A percentile compares a stretch with the other conserved stretches of the same genome.
Evolutionary conservation across 2,888 invertebrate genomes (phyloP).

Genomic region (Mythimna impura): DNA sequence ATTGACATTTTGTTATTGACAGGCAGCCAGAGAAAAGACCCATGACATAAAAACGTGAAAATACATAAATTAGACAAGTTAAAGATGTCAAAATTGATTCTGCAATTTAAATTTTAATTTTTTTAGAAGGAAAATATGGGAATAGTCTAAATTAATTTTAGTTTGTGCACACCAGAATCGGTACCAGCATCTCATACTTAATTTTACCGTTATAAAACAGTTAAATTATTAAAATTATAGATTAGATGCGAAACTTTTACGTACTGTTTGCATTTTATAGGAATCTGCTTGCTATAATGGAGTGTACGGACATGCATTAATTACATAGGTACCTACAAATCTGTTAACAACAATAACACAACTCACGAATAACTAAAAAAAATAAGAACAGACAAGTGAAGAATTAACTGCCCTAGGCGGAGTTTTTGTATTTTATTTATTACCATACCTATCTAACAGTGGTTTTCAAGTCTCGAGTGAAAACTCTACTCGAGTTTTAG

Average conservation of each 20-base stretch:
- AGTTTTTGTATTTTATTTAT: not conserved
- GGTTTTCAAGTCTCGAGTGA: not conserved
- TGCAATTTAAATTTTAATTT: not conserved
- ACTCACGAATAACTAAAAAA: conserved; percentile 16
- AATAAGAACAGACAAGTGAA: not conserved
- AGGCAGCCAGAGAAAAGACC: not conserved
- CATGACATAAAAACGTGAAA: not conserved
- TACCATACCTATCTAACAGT: no score
- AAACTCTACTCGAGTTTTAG: not conserved
- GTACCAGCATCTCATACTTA: conserved; percentile 12
- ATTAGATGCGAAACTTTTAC: not conserved
- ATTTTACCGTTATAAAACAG: conserved; percentile 16
- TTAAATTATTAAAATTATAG: conserved; percentile 13
- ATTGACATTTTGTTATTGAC: not conserved
- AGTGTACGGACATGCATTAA: conserved; percentile 2
- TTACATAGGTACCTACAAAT: conserved; percentile 9
- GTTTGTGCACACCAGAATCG: conserved; percentile 4
- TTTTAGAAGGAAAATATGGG: not conserved
- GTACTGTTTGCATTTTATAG: not conserved
- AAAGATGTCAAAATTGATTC: not conserved
- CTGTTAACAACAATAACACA: conserved; percentile 40
- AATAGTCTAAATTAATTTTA: not conserved
- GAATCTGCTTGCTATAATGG: conserved; percentile 14
- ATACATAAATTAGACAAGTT: not conserved
- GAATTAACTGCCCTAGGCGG: not conserved